Evolutionary conservation across 2,113 vertebrate species (phyloP).

Genomic region (Peucedramus taeniatus): DNA sequence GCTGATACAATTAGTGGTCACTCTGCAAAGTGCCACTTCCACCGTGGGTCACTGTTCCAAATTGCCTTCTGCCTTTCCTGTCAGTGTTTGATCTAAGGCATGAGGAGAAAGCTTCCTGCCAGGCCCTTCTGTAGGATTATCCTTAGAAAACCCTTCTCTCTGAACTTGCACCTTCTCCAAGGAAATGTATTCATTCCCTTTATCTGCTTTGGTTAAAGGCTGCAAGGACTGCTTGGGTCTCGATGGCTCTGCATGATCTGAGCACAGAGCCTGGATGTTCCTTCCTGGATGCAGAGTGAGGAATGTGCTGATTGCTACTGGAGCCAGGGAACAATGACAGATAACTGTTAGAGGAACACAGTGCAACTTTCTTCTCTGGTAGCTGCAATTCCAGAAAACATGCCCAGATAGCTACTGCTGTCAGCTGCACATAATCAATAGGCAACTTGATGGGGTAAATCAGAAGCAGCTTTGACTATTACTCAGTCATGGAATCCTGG

Average conservation of each 20-base stretch:
- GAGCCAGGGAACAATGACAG: not conserved
- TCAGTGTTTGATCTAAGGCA: not conserved
- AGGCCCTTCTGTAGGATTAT: not conserved
- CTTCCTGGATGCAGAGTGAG: not conserved
- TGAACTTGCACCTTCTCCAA: not conserved
- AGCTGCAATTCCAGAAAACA: not conserved
- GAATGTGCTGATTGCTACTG: not conserved
- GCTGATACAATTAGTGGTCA: not conserved
- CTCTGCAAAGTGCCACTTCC: not conserved
- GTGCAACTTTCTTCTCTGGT: not conserved
- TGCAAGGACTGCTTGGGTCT: not conserved
- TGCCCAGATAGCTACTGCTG: not conserved
- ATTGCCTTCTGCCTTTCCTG: not conserved
- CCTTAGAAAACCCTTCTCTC: not conserved
- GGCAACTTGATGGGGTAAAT: not conserved
- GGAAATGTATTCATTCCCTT: not conserved
- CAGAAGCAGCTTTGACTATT: not conserved
- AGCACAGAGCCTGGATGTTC: not conserved
- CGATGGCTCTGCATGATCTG: accelerated
- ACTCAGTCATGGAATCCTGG: not conserved
- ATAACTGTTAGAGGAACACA: not conserved
- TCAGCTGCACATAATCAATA: not conserved
- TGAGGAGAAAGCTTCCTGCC: not conserved
- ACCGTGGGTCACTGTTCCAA: not conserved
- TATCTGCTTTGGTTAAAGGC: not conserved